Conservation (phyloP, 2,113 vertebrate genomes). For the Tursiops truncatus region DNA sequence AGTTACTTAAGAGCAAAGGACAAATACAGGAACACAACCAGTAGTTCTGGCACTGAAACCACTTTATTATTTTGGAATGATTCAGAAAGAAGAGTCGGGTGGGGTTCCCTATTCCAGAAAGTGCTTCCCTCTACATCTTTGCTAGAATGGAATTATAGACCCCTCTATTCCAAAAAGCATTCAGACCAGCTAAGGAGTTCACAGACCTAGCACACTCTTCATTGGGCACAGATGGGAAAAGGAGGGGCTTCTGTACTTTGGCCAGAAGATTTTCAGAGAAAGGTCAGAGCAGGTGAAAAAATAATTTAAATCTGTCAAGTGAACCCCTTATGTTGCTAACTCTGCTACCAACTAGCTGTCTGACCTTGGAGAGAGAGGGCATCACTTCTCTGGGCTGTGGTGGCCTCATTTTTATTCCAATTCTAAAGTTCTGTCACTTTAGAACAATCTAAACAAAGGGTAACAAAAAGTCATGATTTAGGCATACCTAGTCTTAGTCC, state of each 20-base stretch:
- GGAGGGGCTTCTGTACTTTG: not conserved
- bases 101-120: not conserved
- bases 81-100: not conserved
- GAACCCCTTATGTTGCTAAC: not conserved
- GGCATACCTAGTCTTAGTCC: not conserved
- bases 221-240: not conserved
- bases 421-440: not conserved
- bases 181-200: not conserved
- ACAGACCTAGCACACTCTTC: not conserved
- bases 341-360: not conserved
- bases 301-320: not conserved
- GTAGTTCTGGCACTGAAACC: not conserved
- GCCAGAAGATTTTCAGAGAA: conserved; percentile 2
- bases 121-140: not conserved
- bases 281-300: conserved; percentile 32
- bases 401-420: not conserved
- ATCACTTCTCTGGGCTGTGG: not conserved
- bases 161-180: not conserved
- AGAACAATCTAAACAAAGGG: not conserved
- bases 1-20: not conserved
- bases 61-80: not conserved
- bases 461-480: not conserved
- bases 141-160: not conserved
- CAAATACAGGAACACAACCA: not conserved
- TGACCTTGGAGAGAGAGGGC: not conserved